Percentiles rank a stretch among this genome's conserved stretches.
These are phyloP conservation scores for Gambusia affinis DNA, from an alignment of 2,113 vertebrate species.

Conservation along the genomic window DNA sequence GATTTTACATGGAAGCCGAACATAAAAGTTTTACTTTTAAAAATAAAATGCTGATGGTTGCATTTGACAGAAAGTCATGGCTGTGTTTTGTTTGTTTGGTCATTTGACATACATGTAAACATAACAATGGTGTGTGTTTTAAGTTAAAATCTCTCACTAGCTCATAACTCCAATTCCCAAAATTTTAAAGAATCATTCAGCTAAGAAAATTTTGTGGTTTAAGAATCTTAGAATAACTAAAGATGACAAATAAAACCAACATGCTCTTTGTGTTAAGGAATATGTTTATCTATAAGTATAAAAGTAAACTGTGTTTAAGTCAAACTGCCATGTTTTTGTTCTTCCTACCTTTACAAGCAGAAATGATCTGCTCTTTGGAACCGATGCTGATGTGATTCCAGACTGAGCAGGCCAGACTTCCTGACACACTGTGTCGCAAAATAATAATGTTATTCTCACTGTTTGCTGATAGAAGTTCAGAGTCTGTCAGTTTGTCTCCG, in stretches of 20 bases:
- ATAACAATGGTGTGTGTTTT: background rate
- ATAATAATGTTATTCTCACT: background rate
- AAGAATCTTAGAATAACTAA: too few species aligned
- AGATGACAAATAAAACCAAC: too few species aligned
- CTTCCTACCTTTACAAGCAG: too few species aligned
- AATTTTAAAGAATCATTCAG: too few species aligned
- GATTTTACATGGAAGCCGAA: background rate
- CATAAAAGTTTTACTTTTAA: background rate
- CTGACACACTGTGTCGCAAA: constrained; percentile 10
- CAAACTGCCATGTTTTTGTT: background rate
- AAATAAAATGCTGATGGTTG: background rate
- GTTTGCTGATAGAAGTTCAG: constrained; percentile 27
- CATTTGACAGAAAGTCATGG: background rate
- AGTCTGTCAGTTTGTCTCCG: constrained; percentile 30
- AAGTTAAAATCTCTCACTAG: background rate
- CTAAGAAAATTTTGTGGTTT: too few species aligned
- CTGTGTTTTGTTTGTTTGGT: background rate
- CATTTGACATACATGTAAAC: background rate
- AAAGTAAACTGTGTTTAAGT: background rate
- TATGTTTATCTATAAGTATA: background rate
- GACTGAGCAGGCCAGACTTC: constrained; percentile 50
- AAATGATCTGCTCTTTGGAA: background rate
- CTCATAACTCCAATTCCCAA: background rate
- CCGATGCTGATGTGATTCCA: background rate
- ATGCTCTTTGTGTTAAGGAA: too few species aligned